A percentile compares a stretch with the other conserved stretches of the same genome.
Conservation (phyloP, 2,797 vertebrate species). For the Enteromius viviparus region DNA sequence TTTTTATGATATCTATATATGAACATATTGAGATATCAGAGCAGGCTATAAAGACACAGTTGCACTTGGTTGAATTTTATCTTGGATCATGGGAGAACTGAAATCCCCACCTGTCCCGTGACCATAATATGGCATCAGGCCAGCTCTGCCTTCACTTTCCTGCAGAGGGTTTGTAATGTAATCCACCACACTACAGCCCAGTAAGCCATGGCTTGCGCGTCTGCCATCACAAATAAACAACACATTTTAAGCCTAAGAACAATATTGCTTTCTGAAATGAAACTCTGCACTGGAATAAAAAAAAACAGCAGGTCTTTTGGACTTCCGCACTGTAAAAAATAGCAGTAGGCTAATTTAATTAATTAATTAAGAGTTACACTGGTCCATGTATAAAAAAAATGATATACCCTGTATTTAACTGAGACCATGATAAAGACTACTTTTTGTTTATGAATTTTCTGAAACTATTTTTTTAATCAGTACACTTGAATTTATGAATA, state of each 20-base stretch:
- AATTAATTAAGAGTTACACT: neutral
- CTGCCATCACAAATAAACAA: constrained; percentile 4
- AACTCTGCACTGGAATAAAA: neutral
- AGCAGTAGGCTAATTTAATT: neutral
- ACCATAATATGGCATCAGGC: constrained; percentile 36
- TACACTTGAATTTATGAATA: neutral
- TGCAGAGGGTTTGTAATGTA: constrained; percentile 44
- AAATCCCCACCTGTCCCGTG: constrained; percentile 50
- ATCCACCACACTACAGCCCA: neutral
- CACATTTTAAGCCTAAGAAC: neutral
- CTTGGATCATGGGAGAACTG: constrained; percentile 25
- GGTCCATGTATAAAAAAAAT: neutral
- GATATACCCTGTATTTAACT: neutral
- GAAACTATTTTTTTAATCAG: neutral
- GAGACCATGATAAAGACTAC: neutral
- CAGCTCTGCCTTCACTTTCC: constrained; percentile 45
- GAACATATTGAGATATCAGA: neutral
- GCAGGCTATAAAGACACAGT: neutral
- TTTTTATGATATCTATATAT: neutral
- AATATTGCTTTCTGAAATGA: neutral
- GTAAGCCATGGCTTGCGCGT: neutral
- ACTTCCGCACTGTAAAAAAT: neutral
- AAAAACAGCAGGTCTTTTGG: neutral
- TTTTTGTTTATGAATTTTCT: no score
- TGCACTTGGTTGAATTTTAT: neutral